Percentiles rank a stretch among this genome's conserved stretches.
phyloP scores from a whole-genome alignment of 2,888 invertebrate genomes.

The Monochamus alternatus region DNA sequence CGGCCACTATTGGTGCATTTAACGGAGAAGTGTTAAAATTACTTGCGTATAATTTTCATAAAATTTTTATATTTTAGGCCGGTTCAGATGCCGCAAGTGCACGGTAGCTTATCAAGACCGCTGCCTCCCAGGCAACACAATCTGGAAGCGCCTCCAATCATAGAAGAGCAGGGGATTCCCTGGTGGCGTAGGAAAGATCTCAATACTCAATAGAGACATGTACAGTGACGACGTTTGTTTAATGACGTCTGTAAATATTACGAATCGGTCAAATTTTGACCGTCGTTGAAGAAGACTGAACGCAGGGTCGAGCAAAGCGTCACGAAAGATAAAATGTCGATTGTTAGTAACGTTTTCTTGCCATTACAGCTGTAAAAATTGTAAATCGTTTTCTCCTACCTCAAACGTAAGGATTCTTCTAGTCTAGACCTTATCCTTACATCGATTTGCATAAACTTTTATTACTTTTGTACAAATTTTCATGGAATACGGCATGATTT shows the following conservation, averaged over 20 bases:
- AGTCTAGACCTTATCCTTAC: slow-evolving; percentile 18
- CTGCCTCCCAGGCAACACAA: slow-evolving; percentile 53
- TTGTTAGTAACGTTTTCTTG: slow-evolving; percentile 19
- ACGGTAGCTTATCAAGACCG: slow-evolving; percentile 44
- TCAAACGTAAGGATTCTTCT: slow-evolving; percentile 25
- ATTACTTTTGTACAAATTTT: not conserved
- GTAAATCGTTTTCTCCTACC: slow-evolving; percentile 18
- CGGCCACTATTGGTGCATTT: no score
- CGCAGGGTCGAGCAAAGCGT: slow-evolving; percentile 11
- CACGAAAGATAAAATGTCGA: not conserved
- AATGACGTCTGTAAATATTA: not conserved
- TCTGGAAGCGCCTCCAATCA: slow-evolving; percentile 42
- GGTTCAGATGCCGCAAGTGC: slow-evolving; percentile 55
- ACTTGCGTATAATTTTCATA: no score
- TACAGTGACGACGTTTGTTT: not conserved
- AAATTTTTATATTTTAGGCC: slow-evolving; percentile 43
- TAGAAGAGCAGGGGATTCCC: slow-evolving; percentile 69
- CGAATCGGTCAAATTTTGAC: not conserved
- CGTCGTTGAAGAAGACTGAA: slow-evolving; percentile 26
- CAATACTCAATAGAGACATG: slow-evolving; percentile 43
- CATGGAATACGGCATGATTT: not conserved
- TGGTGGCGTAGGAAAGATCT: slow-evolving; percentile 71
- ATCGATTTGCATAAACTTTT: slow-evolving; percentile 8
- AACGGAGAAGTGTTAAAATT: no score
- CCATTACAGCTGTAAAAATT: slow-evolving; percentile 19